Evolutionary conservation across 2,797 vertebrate genomes (phyloP).

Genomic region (Lagorchestes hirsutus): DNA sequence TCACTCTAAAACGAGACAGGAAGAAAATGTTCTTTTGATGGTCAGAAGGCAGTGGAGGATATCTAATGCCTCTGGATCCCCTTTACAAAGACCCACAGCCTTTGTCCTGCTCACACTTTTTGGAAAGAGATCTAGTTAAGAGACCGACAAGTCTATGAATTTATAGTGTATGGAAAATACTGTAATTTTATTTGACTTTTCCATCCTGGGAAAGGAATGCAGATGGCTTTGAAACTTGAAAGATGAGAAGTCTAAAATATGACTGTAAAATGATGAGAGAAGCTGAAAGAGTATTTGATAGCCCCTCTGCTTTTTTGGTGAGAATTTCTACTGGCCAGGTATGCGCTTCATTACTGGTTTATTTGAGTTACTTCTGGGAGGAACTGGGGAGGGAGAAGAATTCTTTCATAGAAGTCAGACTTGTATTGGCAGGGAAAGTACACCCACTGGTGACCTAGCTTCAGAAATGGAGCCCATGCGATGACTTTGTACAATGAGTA

Average conservation of each 20-base stretch:
- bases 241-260: conserved; percentile 1
- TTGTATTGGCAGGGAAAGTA: background rate
- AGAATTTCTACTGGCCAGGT: background rate
- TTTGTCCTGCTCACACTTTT: background rate
- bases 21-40: background rate
- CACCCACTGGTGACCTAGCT: background rate
- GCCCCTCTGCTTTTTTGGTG: background rate
- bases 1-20: background rate
- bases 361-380: background rate
- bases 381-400: background rate
- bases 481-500: conserved; percentile 49
- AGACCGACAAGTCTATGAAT: background rate
- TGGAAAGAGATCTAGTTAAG: background rate
- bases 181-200: background rate
- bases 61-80: background rate
- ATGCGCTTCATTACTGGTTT: background rate
- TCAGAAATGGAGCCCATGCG: background rate
- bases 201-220: background rate
- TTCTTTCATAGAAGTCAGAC: background rate
- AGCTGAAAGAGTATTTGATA: conserved; percentile 15
- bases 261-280: conserved; percentile 4
- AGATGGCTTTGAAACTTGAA: conserved; percentile 44
- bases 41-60: background rate
- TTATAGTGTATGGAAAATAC: background rate
- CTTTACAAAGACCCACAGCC: background rate